phyloP scores from a whole-genome alignment of 2,888 invertebrate genomes.

The Acanthosepion pharaonis region DNA sequence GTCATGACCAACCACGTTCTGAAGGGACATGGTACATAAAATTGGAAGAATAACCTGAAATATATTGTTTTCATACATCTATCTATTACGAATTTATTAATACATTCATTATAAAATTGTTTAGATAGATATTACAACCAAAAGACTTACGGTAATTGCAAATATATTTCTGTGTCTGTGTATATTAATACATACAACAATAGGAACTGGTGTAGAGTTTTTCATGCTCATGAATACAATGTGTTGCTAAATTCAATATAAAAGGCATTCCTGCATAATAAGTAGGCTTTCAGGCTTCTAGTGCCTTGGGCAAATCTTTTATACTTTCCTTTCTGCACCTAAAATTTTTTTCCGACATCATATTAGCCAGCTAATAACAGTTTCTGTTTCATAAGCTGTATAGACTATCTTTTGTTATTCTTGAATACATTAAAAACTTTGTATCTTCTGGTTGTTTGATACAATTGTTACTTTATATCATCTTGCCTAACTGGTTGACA shows the following conservation, averaged over 20 bases:
- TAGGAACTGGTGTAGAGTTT: background rate
- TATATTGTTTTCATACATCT: background rate
- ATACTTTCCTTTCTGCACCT: background rate
- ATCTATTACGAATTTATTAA: background rate
- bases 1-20: no score
- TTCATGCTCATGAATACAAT: background rate
- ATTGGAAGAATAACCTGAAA: background rate
- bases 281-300: background rate
- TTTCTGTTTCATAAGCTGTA: background rate
- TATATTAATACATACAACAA: background rate
- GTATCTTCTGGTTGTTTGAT: background rate
- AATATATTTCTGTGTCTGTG: background rate
- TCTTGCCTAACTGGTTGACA: no score
- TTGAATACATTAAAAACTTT: constrained; percentile 8
- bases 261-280: background rate
- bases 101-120: background rate
- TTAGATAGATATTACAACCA: background rate
- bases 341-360: background rate
- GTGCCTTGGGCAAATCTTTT: background rate
- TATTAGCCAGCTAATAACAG: background rate
- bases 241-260: background rate
- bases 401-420: background rate
- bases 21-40: no score
- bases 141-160: background rate
- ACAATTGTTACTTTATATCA: background rate